Evolutionary conservation across 2,113 vertebrate genomes (phyloP).

Genomic region (Corythaixoides concolor): DNA sequence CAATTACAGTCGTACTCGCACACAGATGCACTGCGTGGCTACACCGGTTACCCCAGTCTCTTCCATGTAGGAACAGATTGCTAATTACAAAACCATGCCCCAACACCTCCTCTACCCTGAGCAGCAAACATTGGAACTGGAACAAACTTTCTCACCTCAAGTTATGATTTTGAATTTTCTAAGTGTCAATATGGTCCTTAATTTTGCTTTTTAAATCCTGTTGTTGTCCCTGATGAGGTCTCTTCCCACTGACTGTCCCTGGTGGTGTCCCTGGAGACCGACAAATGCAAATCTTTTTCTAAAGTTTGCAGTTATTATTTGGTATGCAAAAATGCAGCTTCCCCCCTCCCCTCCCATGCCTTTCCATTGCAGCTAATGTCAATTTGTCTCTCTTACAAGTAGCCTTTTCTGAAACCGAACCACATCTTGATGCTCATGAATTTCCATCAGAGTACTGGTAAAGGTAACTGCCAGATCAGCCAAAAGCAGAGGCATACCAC

Average conservation of each 20-base stretch:
- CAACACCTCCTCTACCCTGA: slow-evolving; percentile 19
- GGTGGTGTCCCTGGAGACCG: neutral
- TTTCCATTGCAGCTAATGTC: neutral
- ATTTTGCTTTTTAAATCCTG: neutral
- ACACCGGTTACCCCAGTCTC: neutral
- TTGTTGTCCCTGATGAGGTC: neutral
- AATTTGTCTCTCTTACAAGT: neutral
- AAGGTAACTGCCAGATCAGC: neutral
- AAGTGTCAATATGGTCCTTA: neutral
- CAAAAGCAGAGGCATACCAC: neutral
- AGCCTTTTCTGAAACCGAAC: neutral
- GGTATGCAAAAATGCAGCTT: neutral
- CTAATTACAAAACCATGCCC: slow-evolving; percentile 17
- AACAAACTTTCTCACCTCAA: slow-evolving; percentile 54
- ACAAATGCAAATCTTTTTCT: neutral
- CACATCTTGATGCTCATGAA: neutral
- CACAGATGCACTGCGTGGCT: neutral
- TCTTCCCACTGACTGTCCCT: neutral
- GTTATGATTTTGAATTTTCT: neutral
- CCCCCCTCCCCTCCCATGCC: neutral
- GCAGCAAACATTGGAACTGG: slow-evolving; percentile 9
- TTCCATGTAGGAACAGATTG: slow-evolving; percentile 13
- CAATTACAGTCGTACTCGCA: neutral
- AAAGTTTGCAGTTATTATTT: neutral
- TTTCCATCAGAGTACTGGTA: neutral